A percentile compares a stretch with the other conserved stretches of the same genome.
phyloP scores from a whole-genome alignment of 2,797 vertebrate species.

The Phyllotis vaccarum region DNA sequence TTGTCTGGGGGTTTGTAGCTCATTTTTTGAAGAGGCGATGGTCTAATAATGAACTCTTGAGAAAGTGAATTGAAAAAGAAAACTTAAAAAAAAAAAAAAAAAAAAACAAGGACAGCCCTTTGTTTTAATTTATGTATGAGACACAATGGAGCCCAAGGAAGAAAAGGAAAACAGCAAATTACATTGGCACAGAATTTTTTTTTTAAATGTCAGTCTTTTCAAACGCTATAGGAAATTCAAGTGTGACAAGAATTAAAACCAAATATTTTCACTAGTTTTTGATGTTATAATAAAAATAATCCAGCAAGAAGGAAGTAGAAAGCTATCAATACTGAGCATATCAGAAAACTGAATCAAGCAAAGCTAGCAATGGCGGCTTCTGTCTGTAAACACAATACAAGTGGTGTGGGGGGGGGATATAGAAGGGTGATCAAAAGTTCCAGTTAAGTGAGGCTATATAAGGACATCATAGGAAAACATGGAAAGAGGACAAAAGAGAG shows the following conservation, averaged over 20 bases:
- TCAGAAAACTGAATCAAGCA: neutral
- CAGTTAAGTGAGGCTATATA: neutral
- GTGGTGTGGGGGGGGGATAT: neutral
- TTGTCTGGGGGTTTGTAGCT: neutral
- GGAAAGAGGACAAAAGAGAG: neutral
- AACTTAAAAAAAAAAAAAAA: neutral
- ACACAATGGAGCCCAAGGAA: neutral
- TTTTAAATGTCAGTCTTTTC: conserved; percentile 14
- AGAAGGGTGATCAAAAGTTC: neutral
- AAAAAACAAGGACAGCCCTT: neutral
- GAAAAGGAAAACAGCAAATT: conserved; percentile 41
- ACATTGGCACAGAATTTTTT: conserved; percentile 20
- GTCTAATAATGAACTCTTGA: conserved; percentile 5
- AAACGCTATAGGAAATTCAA: conserved; percentile 1
- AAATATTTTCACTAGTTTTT: neutral
- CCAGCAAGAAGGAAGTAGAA: neutral
- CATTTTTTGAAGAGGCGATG: neutral
- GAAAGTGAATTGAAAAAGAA: neutral
- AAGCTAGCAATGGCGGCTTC: too few species aligned
- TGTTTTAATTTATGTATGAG: neutral
- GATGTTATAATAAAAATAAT: neutral
- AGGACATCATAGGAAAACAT: neutral
- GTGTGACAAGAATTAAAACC: neutral
- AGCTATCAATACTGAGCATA: neutral
- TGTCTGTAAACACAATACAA: neutral